Conservation (phyloP, 2,113 vertebrate genomes). For the Sturnus vulgaris region DNA sequence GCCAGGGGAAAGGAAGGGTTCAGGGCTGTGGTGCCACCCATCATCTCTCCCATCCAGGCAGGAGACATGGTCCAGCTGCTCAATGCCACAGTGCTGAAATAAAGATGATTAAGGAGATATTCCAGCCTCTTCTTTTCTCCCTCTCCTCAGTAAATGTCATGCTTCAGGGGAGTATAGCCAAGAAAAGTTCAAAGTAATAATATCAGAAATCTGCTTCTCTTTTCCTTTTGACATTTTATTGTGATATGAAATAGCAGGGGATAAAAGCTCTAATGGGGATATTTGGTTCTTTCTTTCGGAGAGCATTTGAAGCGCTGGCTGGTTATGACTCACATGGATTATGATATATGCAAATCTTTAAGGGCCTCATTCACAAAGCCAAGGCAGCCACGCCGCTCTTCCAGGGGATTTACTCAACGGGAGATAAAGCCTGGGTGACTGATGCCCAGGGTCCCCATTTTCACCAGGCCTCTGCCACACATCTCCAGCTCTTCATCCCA, state of each 20-base stretch:
- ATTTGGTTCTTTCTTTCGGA: slow-evolving; percentile 36
- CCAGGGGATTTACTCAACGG: not conserved
- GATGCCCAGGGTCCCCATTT: not conserved
- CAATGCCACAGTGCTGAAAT: not conserved
- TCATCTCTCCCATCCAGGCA: not conserved
- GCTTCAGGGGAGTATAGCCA: slow-evolving; percentile 53
- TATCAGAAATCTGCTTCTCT: slow-evolving; percentile 65
- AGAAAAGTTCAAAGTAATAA: slow-evolving; percentile 72
- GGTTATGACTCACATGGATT: slow-evolving; percentile 41
- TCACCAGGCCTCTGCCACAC: not conserved
- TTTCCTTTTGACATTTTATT: slow-evolving; percentile 70
- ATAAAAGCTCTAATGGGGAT: slow-evolving; percentile 43
- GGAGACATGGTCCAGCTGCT: not conserved
- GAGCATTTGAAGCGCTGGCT: slow-evolving; percentile 18
- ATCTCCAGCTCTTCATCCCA: not conserved
- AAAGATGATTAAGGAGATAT: slow-evolving; percentile 31
- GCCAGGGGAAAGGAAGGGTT: not conserved
- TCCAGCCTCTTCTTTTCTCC: not conserved
- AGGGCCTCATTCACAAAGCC: not conserved
- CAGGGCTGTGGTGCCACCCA: rapidly evolving
- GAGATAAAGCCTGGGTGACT: not conserved
- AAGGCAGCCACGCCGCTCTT: not conserved
- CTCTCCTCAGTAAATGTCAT: slow-evolving; percentile 62
- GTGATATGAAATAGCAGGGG: slow-evolving; percentile 54
- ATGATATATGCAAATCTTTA: slow-evolving; percentile 47